phyloP scores from a whole-genome alignment of 2,113 vertebrate genomes.

The Smithornis capensis region DNA sequence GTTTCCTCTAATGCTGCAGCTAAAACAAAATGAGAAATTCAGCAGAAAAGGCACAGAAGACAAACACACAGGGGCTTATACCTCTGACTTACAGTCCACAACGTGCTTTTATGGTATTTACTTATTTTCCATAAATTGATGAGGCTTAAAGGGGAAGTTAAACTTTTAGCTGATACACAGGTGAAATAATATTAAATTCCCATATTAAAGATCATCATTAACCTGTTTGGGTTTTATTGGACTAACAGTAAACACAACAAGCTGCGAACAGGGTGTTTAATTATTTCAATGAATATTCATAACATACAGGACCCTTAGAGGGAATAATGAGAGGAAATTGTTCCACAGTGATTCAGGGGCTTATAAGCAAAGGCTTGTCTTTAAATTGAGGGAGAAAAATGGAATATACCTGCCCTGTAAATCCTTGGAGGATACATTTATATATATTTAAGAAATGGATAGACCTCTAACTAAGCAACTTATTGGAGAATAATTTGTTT shows the following conservation, averaged over 20 bases:
- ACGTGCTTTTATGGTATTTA: background rate
- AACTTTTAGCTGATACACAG: background rate
- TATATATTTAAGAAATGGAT: background rate
- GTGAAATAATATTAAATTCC: conserved; percentile 40
- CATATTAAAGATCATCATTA: conserved; percentile 42
- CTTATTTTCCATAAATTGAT: conserved; percentile 19
- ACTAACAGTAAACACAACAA: conserved; percentile 42
- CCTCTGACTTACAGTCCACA: background rate
- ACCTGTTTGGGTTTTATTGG: conserved; percentile 68
- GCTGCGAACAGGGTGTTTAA: conserved; percentile 20
- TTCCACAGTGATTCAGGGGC: background rate
- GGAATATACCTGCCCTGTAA: background rate
- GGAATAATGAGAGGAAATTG: conserved; percentile 9
- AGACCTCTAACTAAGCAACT: background rate
- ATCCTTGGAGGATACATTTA: no score
- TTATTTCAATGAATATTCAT: conserved; percentile 72
- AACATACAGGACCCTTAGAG: background rate
- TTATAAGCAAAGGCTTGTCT: background rate
- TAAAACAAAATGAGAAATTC: background rate
- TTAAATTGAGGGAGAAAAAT: background rate
- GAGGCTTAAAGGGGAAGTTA: conserved; percentile 30
- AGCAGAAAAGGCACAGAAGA: background rate
- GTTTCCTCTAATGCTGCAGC: background rate
- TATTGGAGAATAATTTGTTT: background rate
- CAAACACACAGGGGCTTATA: background rate